Evolutionary conservation across 2,797 vertebrate genomes (phyloP), one percentile per base, ranked within the genome.

Genomic region (Spheniscus humboldti): DNA sequence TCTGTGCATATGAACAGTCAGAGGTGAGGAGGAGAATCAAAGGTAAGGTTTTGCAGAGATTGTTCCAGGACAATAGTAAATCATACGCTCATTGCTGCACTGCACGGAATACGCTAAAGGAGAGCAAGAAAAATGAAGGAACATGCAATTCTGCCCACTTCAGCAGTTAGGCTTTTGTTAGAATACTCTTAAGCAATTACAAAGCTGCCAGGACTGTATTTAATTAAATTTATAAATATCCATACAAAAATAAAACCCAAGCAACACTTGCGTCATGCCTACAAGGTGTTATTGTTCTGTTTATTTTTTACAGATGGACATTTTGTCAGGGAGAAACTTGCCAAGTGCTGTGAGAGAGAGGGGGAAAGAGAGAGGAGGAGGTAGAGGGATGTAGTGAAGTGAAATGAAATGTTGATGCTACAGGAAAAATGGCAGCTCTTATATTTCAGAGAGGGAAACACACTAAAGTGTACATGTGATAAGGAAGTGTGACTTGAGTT

Each of bases 121-220:
- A 94, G 77, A 94, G 66, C 24, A 89, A 97, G 86, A 91, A 96
- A 96, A 90, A 96, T 96, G 81, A 91, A 55, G 45, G 72, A 96
- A 95, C 67, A 63, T 81, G 72, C 62, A 60, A 64, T 93, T 91
- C 91, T 96, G 60, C 90, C 64, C 94, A 88, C 62, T 95, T 94
- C 84, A 94, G 77, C 69, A 96, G 76, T 91, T 88, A 93, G 28
- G 57, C 80, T 94, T 96, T 96, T 95, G 88, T 96, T 92, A 93
- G 92, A 80, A 93, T 83, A 75, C 41, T 96, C 64, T 94, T 94
- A 92, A 88, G 88, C 57, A 95, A 92, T 92, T 97, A 91, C 31
- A 77, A 91, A 91, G 33, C 90, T 94, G 41, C 60, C 95, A 96
- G 50, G 28, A 68, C n/a, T 89, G 39, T 83, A 64, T 91, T 93